Conservation (phyloP, 2,888 invertebrate species). For the Dendrolimus houi region DNA sequence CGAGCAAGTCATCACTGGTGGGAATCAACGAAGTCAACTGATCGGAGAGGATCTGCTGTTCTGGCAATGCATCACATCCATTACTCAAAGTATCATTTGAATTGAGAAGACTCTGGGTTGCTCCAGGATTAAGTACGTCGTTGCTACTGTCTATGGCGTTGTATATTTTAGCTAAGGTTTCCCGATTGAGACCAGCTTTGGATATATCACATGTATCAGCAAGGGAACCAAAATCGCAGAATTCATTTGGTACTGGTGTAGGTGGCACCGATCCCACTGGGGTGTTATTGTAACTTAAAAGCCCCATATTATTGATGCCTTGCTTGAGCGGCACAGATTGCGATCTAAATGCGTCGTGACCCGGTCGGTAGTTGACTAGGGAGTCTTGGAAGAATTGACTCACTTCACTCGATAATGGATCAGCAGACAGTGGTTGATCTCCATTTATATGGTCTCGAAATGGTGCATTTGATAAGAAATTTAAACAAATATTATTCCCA, state of each 20-base stretch:
- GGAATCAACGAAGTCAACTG: slow-evolving; percentile 59
- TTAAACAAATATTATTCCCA: slow-evolving; percentile 56
- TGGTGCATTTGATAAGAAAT: slow-evolving; percentile 55
- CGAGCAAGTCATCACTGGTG: slow-evolving; percentile 45
- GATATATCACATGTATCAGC: slow-evolving; percentile 74
- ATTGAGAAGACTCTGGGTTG: slow-evolving; percentile 42
- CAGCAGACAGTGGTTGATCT: slow-evolving; percentile 62
- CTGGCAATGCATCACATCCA: slow-evolving; percentile 54
- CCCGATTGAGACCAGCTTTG: slow-evolving; percentile 69
- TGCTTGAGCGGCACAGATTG: slow-evolving; percentile 87
- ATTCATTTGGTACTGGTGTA: slow-evolving; percentile 83
- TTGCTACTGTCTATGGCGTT: slow-evolving; percentile 77
- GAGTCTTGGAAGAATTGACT: slow-evolving; percentile 78
- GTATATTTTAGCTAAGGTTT: slow-evolving; percentile 80
- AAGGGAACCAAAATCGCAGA: slow-evolving; percentile 81
- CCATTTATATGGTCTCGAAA: slow-evolving; percentile 65
- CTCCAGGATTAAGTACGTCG: slow-evolving; percentile 51
- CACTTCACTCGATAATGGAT: slow-evolving; percentile 76
- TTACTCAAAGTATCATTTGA: slow-evolving; percentile 47
- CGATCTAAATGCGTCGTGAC: slow-evolving; percentile 76
- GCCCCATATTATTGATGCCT: slow-evolving; percentile 58
- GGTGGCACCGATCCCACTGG: slow-evolving; percentile 80
- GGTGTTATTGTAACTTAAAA: slow-evolving; percentile 66
- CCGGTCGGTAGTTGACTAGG: slow-evolving; percentile 50
- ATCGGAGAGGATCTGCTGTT: slow-evolving; percentile 51